phyloP scores from a whole-genome alignment of 1,140 invertebrate genomes.

The Zaprionus nigranus region DNA sequence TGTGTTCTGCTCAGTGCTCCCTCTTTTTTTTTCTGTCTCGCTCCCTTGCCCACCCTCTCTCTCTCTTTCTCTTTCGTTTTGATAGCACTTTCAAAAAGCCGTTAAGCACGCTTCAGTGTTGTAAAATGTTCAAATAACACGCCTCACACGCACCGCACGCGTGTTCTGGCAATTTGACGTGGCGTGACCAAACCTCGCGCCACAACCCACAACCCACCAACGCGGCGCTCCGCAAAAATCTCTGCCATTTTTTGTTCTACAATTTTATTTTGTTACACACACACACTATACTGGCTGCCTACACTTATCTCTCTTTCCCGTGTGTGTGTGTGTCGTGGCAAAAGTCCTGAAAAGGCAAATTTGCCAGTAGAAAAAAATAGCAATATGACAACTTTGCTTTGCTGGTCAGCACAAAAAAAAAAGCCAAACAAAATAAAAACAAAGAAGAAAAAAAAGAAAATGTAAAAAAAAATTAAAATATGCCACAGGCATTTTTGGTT shows the following conservation, averaged over 20 bases:
- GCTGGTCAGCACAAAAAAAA: constrained; percentile 57
- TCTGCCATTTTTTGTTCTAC: constrained; percentile 37
- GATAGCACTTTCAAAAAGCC: constrained; percentile 74
- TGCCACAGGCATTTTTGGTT: constrained; percentile 56
- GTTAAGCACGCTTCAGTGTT: constrained; percentile 75
- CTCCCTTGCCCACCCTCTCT: background rate
- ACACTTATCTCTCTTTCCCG: constrained; percentile 60
- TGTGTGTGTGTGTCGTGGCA: constrained; percentile 58
- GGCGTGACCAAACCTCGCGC: constrained; percentile 61
- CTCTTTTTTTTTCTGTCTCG: constrained; percentile 3
- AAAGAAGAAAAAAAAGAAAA: constrained; percentile 21
- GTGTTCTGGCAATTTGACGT: constrained; percentile 71
- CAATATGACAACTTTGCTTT: constrained; percentile 53
- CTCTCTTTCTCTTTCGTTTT: constrained; percentile 12
- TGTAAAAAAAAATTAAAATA: constrained; percentile 60
- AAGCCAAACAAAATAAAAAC: constrained; percentile 38
- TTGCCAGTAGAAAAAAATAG: constrained; percentile 64
- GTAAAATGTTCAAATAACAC: constrained; percentile 73
- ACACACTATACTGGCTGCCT: constrained; percentile 20
- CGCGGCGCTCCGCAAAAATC: constrained; percentile 33
- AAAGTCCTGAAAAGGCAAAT: constrained; percentile 68
- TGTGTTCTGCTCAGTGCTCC: background rate
- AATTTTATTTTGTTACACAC: constrained; percentile 36
- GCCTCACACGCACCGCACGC: constrained; percentile 58
- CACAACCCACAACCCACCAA: constrained; percentile 11